Evolutionary conservation across 2,113 vertebrate genomes (phyloP).

Genomic region (Echinops telfairi): DNA sequence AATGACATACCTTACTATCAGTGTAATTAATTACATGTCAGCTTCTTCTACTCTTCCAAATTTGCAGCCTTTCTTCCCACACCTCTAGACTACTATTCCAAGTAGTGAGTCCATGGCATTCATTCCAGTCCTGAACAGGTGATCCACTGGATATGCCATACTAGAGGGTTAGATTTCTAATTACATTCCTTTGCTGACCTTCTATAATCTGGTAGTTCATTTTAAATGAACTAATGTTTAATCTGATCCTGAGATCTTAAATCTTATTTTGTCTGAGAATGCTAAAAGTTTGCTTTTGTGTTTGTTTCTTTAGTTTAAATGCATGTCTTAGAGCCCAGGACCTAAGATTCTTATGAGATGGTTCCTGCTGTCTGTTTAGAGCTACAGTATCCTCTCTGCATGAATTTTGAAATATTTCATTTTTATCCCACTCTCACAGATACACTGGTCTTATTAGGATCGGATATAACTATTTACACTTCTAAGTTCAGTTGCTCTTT

Average conservation of each 20-base stretch:
- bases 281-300: neutral
- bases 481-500: too few species aligned
- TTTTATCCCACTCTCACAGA: too few species aligned
- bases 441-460: too few species aligned
- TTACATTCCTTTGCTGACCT: neutral
- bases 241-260: neutral
- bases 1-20: neutral
- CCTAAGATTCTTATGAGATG: too few species aligned
- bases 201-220: neutral
- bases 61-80: neutral
- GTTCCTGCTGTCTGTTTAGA: too few species aligned
- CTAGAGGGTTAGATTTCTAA: neutral
- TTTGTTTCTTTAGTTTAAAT: neutral
- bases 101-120: neutral
- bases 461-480: too few species aligned
- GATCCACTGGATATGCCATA: neutral
- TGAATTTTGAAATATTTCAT: too few species aligned
- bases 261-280: neutral
- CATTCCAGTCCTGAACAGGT: neutral
- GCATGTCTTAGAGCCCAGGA: too few species aligned
- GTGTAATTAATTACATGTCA: neutral
- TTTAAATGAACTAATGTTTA: neutral
- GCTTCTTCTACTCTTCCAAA: neutral
- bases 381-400: too few species aligned
- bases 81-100: neutral